A percentile compares a stretch with the other conserved stretches of the same genome.
Conservation (phyloP, 2,113 vertebrate genomes). For the Myrmecobius fasciatus region DNA sequence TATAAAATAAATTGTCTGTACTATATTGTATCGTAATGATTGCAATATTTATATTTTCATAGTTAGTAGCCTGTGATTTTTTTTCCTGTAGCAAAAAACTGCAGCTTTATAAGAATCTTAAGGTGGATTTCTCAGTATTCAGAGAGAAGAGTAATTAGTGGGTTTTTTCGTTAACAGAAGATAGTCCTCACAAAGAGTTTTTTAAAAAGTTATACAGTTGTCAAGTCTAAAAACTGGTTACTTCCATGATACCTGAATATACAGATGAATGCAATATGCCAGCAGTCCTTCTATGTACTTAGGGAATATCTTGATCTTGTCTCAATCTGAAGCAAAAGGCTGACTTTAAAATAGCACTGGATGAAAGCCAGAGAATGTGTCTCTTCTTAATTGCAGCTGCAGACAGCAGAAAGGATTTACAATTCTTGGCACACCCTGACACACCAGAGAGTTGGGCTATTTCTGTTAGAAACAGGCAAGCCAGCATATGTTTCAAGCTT, state of each 20-base stretch:
- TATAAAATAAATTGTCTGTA: constrained; percentile 11
- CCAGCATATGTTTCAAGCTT: not conserved
- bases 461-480: not conserved
- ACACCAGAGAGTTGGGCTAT: not conserved
- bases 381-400: not conserved
- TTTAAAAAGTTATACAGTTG: not conserved
- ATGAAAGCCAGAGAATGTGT: too few relatives aligned
- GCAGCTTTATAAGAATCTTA: constrained; percentile 43
- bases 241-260: not conserved
- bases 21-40: not conserved
- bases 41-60: not conserved
- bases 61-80: constrained; percentile 6
- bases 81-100: not conserved
- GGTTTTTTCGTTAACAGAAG: not conserved
- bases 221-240: not conserved
- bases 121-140: not conserved
- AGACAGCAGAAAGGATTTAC: not conserved
- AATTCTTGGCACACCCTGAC: not conserved
- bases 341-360: not conserved
- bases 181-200: not conserved
- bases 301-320: not conserved
- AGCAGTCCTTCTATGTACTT: not conserved
- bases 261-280: not conserved
- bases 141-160: not conserved
- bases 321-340: not conserved